A percentile compares a stretch with the other conserved stretches of the same genome.
phyloP scores from a whole-genome alignment of 2,797 vertebrate genomes.

The Pseudochaenichthys georgianus region DNA sequence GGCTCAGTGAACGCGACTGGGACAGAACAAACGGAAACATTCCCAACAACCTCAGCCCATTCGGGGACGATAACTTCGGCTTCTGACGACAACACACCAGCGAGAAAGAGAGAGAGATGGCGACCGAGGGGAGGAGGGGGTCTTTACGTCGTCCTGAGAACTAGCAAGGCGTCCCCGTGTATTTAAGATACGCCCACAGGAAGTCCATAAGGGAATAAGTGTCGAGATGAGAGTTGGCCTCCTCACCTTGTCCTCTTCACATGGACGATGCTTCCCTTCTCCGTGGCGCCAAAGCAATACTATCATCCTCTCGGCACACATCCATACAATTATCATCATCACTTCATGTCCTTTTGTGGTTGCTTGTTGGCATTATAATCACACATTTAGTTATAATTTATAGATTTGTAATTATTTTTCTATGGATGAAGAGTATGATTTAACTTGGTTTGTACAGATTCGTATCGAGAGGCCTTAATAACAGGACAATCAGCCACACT shows the following conservation, averaged over 20 bases:
- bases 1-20: constrained; percentile 84
- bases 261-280: constrained; percentile 19
- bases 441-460: constrained; percentile 24
- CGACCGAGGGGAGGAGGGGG: not conserved
- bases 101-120: not conserved
- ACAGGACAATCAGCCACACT: constrained; percentile 57
- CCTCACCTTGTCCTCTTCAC: constrained; percentile 39
- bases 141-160: constrained; percentile 14
- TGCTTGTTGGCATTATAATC: constrained; percentile 42
- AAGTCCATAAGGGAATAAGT: constrained; percentile 46
- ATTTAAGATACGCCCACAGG: constrained; percentile 20
- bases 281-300: constrained; percentile 76
- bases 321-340: constrained; percentile 14
- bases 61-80: constrained; percentile 79
- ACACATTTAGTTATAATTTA: constrained; percentile 59
- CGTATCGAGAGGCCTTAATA: constrained; percentile 35
- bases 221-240: constrained; percentile 32
- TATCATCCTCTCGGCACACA: constrained; percentile 7
- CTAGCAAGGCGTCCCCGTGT: constrained; percentile 19
- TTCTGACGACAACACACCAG: constrained; percentile 81
- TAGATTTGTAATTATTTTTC: constrained; percentile 59
- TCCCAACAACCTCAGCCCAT: constrained; percentile 19
- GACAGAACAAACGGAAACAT: constrained; percentile 77
- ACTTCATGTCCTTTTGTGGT: constrained; percentile 30
- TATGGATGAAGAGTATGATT: constrained; percentile 34